A percentile compares a stretch with the other conserved stretches of the same genome.
Evolutionary conservation across 2,113 vertebrate genomes (phyloP).

Genomic region (Daboia siamensis): DNA sequence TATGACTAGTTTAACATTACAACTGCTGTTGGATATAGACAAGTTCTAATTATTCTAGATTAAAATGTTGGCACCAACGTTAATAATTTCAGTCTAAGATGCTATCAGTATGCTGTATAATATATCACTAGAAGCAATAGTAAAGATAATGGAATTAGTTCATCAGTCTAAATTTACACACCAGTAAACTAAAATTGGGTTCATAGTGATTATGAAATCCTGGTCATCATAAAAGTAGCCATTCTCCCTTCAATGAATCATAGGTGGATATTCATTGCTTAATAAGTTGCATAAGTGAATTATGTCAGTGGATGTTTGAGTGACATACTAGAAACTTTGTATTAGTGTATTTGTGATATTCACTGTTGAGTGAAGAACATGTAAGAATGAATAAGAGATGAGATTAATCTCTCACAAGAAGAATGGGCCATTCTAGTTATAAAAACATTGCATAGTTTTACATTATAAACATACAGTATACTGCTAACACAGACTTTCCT

Average conservation of each 20-base stretch:
- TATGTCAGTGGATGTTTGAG: background rate
- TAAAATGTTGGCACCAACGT: background rate
- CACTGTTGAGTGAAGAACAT: background rate
- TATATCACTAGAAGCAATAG: background rate
- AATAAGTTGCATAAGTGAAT: background rate
- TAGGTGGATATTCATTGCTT: background rate
- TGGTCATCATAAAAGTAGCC: background rate
- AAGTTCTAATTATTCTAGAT: background rate
- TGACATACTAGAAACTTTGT: background rate
- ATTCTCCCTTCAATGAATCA: background rate
- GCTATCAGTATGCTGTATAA: background rate
- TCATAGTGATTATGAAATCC: background rate
- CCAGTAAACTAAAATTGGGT: background rate
- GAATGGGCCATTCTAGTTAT: background rate
- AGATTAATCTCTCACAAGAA: rapidly evolving
- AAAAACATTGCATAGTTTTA: background rate
- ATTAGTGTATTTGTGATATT: background rate
- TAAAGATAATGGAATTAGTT: background rate
- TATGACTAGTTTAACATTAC: background rate
- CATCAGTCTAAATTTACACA: background rate
- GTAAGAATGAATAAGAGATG: background rate
- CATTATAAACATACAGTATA: slow-evolving; percentile 2
- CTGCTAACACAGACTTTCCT: background rate
- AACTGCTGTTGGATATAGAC: background rate
- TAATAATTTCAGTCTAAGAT: background rate